Evolutionary conservation across 1,140 invertebrate species (phyloP).

Genomic region (Galendromus occidentalis): DNA sequence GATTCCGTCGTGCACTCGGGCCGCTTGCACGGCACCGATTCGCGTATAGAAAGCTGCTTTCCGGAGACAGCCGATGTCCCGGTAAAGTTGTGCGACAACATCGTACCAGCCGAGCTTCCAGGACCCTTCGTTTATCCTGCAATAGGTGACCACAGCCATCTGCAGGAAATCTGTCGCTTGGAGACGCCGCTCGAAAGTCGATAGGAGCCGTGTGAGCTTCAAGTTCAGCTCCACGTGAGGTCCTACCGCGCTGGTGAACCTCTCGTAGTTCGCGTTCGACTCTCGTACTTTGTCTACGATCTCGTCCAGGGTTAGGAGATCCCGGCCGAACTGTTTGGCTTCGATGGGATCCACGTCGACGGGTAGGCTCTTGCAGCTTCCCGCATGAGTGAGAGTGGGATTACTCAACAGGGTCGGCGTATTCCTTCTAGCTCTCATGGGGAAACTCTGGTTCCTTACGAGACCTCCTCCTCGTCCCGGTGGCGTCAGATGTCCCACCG

Average conservation of each 20-base stretch:
- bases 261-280: slow-evolving; percentile 28
- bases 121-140: slow-evolving; percentile 47
- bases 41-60: slow-evolving; percentile 84
- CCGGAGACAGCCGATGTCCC: slow-evolving; percentile 63
- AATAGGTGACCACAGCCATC: slow-evolving; percentile 80
- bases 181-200: slow-evolving; percentile 23
- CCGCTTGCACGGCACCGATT: slow-evolving; percentile 64
- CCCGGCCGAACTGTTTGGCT: slow-evolving; percentile 25
- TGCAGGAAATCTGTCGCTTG: slow-evolving; percentile 76
- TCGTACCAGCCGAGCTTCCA: slow-evolving; percentile 55
- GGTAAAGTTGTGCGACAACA: slow-evolving; percentile 63
- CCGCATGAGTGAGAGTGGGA: slow-evolving; percentile 4
- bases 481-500: slow-evolving; percentile 60
- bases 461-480: not conserved
- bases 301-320: slow-evolving; percentile 53
- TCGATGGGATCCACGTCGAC: slow-evolving; percentile 30
- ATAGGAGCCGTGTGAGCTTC: not conserved
- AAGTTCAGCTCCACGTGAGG: not conserved
- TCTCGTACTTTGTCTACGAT: slow-evolving; percentile 72
- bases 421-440: slow-evolving; percentile 1
- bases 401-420: not conserved
- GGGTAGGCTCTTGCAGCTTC: slow-evolving; percentile 30
- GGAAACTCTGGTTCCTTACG: slow-evolving; percentile 3
- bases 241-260: not conserved
- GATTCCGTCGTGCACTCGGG: slow-evolving; percentile 36